Base-by-base conservation (phyloP, 2,797 vertebrate species). In the Poecilia velifera region DNA sequence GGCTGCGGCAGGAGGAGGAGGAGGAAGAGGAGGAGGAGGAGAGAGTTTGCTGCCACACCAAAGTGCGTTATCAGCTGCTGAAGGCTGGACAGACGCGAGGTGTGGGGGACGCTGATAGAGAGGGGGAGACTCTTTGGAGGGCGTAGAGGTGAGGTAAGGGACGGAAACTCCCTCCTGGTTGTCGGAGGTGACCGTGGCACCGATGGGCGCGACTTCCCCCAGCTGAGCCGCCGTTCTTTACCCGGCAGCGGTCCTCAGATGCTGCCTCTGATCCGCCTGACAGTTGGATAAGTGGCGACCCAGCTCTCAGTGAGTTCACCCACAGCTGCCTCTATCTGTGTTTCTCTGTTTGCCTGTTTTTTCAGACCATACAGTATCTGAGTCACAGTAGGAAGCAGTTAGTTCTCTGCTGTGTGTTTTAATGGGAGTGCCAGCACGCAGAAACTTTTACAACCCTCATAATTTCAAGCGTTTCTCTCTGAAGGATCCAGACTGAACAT, bases 61-160 rank as follows among this genome's bases (percentile, higher is more conserved):
- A 80, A 90, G 86, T 76, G 89, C 85, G 92, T 89, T 94, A 94
- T 94, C 93, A 87, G 88, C 78, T 76, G 92, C 93, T 91, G 88
- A 83, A 89, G 81, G 87, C 86, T 83, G 89, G 85, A 82, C 89
- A 70, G 79, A 78, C 68, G 72, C 82, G 80, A 88, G 18, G 75
- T 62, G 90, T 49, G 87, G 91, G 82, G 78, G 76, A 49, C 72
- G 59, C 84, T 81, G 93, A 94, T 93, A 95, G 90, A 95, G 91
- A 41, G 62, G 74, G 45, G 62, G 76, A 76, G 74, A 25, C 82
- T 16, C 82, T 39, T 78, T 66, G 90, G 78, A 74, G 68, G 45
- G 47, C 57, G 36, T 57, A 55, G 78, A 49, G 46, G 6, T 47
- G 49, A 77, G 76, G 74, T 68, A 39, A 76, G 45, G 80, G 79